Evolutionary conservation across 2,113 vertebrate genomes (phyloP).

Genomic region (Etia nguti): DNA sequence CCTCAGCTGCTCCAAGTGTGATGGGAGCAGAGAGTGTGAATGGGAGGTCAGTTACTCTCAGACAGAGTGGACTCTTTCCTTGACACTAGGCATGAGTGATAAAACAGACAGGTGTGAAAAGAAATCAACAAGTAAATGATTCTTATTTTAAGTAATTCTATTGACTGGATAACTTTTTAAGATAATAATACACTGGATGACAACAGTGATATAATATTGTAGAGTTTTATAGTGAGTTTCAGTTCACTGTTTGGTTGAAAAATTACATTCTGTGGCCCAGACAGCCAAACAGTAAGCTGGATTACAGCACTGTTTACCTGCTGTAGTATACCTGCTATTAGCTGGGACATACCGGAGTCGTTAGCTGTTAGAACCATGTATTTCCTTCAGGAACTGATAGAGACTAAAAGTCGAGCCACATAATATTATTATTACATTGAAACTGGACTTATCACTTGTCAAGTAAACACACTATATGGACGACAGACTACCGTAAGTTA

Average conservation of each 20-base stretch:
- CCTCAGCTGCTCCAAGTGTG: background rate
- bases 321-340: background rate
- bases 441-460: background rate
- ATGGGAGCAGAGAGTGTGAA: background rate
- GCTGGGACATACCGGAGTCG: background rate
- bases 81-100: background rate
- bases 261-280: background rate
- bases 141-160: background rate
- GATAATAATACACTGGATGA: background rate
- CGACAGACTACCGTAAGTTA: background rate
- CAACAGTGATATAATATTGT: background rate
- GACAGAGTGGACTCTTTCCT: background rate
- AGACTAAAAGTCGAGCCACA: background rate
- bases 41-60: constrained; percentile 18
- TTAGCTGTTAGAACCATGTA: background rate
- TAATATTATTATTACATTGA: background rate
- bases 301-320: background rate
- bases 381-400: background rate
- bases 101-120: background rate
- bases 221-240: background rate
- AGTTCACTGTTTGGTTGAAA: background rate
- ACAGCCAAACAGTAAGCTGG: background rate
- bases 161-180: background rate
- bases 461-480: background rate
- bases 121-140: background rate